Evolutionary conservation across 2,888 invertebrate genomes (phyloP).

Genomic region (Drosophila colorata): DNA sequence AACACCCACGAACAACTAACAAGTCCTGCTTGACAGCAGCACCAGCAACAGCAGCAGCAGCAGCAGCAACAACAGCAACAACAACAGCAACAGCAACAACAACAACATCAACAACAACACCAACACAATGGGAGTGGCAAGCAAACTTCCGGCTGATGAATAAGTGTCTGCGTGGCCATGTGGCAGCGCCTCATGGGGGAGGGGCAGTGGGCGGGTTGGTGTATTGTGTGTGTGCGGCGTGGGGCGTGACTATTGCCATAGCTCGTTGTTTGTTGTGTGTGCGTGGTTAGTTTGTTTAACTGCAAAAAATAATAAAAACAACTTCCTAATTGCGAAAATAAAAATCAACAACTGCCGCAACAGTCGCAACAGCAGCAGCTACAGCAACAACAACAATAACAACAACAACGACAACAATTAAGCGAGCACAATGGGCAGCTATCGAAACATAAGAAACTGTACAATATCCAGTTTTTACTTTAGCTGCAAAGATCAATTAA

Average conservation of each 20-base stretch:
- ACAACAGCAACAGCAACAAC: constrained; percentile 38
- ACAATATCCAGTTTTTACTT: not conserved
- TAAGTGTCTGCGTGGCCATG: constrained; percentile 71
- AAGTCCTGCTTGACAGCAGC: constrained; percentile 65
- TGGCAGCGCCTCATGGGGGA: constrained; percentile 25
- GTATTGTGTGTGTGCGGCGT: constrained; percentile 31
- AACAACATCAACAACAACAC: constrained; percentile 34
- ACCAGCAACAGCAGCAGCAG: constrained; percentile 31
- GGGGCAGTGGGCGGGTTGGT: constrained; percentile 22
- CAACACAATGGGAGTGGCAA: constrained; percentile 56
- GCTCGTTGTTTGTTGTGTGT: constrained; percentile 31
- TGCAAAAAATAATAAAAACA: constrained; percentile 73
- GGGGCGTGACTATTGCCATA: constrained; percentile 55
- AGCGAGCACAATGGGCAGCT: constrained; percentile 39
- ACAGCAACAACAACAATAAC: constrained; percentile 19
- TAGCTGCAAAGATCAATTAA: no score
- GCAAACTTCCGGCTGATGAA: constrained; percentile 80
- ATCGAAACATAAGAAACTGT: constrained; percentile 1
- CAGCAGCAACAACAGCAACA: constrained; percentile 35
- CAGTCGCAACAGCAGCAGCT: constrained; percentile 32
- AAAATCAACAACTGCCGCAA: constrained; percentile 68
- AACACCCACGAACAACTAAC: constrained; percentile 80
- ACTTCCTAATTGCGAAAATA: constrained; percentile 79
- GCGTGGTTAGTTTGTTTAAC: constrained; percentile 66
- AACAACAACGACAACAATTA: constrained; percentile 18